Conservation (phyloP, 1,140 invertebrate genomes). For the Ceratitis capitata region DNA sequence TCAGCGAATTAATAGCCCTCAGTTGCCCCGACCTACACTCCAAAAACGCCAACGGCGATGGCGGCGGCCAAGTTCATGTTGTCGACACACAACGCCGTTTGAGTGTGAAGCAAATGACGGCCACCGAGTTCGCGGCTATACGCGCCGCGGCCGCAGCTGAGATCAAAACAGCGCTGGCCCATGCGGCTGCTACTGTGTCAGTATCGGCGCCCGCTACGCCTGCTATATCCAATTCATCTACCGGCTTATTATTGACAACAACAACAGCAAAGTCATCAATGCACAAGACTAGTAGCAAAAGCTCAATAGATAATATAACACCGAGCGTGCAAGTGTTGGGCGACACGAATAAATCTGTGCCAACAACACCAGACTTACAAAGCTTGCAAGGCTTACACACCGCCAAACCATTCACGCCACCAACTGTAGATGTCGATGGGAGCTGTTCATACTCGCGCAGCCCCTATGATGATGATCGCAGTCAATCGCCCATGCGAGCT, state of each 20-base stretch:
- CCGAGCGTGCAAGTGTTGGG: not conserved
- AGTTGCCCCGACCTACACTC: slow-evolving; percentile 55
- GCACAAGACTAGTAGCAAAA: not conserved
- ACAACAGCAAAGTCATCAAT: too few species aligned
- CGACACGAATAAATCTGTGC: not conserved
- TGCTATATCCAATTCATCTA: not conserved
- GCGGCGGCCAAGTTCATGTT: slow-evolving; percentile 47
- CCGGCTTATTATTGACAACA: not conserved
- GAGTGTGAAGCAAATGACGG: slow-evolving; percentile 62
- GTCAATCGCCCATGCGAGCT: not conserved
- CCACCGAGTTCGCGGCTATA: slow-evolving; percentile 53
- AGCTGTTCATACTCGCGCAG: not conserved
- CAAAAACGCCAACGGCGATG: slow-evolving; percentile 41
- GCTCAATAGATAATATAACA: not conserved
- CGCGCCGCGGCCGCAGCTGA: slow-evolving; percentile 56
- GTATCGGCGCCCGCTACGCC: not conserved
- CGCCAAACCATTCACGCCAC: not conserved
- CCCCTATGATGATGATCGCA: not conserved
- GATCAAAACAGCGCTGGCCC: slow-evolving; percentile 37
- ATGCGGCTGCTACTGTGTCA: not conserved
- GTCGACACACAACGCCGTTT: slow-evolving; percentile 55
- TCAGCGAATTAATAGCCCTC: slow-evolving; percentile 61
- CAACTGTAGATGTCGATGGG: not conserved
- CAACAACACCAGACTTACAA: not conserved
- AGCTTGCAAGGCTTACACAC: too few species aligned